A percentile compares a stretch with the other conserved stretches of the same genome.
phyloP scores from a whole-genome alignment of 1,140 invertebrate species.

The Physella acuta region DNA sequence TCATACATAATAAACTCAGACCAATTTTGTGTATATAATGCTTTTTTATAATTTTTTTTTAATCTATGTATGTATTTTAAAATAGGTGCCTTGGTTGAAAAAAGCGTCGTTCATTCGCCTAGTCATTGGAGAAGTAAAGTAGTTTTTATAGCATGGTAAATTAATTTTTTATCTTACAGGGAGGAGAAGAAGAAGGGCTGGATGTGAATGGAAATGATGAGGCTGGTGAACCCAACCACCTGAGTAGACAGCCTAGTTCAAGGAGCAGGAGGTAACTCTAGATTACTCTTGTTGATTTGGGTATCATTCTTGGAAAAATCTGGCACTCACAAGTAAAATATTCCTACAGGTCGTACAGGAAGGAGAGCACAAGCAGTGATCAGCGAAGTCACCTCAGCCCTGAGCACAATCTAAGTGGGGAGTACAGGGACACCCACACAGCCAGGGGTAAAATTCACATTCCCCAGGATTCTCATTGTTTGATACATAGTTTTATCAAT shows the following conservation, averaged over 20 bases:
- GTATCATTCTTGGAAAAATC: no score
- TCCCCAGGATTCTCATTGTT: constrained; percentile 16
- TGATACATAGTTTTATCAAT: neutral
- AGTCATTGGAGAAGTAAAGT: no score
- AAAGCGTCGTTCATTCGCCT: no score
- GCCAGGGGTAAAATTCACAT: no score
- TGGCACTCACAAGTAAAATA: no score
- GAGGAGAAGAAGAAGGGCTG: constrained; percentile 50
- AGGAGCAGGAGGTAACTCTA: constrained; percentile 29
- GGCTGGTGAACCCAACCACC: constrained; percentile 30
- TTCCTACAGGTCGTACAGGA: constrained; percentile 29
- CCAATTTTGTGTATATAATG: no score
- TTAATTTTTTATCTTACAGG: constrained; percentile 5
- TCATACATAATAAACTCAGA: no score
- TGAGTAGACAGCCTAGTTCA: constrained; percentile 39
- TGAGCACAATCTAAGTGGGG: constrained; percentile 39
- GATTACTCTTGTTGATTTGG: no score
- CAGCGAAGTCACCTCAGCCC: constrained; percentile 40
- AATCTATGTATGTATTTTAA: no score
- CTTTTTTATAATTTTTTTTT: no score
- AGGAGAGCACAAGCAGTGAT: constrained; percentile 36
- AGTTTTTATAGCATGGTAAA: no score
- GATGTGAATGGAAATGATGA: constrained; percentile 49
- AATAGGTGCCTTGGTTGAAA: no score
- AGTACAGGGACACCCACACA: constrained; percentile 44